Percentiles rank a stretch among this genome's conserved stretches.
phyloP scores from a whole-genome alignment of 2,797 vertebrate species.

The Enteromius viviparus region DNA sequence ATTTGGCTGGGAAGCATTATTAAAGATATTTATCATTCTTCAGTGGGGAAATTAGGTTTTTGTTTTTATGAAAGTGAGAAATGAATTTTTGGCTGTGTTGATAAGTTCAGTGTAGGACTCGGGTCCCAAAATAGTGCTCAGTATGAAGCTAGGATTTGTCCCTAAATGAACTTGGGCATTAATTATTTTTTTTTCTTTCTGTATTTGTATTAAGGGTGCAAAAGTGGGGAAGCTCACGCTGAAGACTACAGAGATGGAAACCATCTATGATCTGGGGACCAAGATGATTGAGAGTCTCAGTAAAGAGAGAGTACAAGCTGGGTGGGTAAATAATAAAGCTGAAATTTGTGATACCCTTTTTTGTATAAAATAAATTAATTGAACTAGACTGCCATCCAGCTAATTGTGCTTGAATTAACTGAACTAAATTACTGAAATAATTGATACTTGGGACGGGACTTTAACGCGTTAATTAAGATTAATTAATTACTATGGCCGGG shows the following conservation, averaged over 20 bases:
- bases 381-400: not conserved
- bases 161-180: slow-evolving; percentile 12
- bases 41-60: slow-evolving; percentile 17
- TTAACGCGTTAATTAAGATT: too few species aligned
- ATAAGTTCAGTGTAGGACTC: slow-evolving; percentile 1
- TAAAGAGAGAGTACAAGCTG: slow-evolving; percentile 94
- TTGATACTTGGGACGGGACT: too few species aligned
- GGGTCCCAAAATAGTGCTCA: not conserved
- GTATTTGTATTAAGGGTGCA: slow-evolving; percentile 77
- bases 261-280: slow-evolving; percentile 92
- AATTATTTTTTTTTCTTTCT: not conserved
- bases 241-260: slow-evolving; percentile 97
- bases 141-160: slow-evolving; percentile 14
- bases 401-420: not conserved
- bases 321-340: slow-evolving; percentile 75
- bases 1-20: slow-evolving; percentile 37
- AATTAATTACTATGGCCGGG: too few species aligned
- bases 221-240: slow-evolving; percentile 94
- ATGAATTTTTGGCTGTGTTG: slow-evolving; percentile 3
- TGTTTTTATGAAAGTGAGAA: slow-evolving; percentile 34
- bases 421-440: not conserved
- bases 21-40: slow-evolving; percentile 49
- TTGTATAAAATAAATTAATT: not conserved
- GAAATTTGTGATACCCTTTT: not conserved
- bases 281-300: slow-evolving; percentile 97